Base-by-base conservation (phyloP, 1,140 invertebrate species). In the Olivierus martensii region DNA sequence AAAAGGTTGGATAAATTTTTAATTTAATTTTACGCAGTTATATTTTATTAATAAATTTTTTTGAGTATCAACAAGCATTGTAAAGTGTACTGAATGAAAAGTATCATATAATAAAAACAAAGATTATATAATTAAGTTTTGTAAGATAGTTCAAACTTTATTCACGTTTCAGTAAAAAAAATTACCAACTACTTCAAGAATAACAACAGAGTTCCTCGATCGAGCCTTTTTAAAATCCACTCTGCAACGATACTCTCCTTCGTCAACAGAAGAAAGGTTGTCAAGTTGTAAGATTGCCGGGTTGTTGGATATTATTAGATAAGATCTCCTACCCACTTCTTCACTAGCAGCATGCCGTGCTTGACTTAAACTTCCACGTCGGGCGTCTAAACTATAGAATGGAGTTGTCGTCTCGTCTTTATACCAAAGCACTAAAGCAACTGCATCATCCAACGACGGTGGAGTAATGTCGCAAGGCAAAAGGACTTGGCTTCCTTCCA, bases 171-270 rank as follows among this genome's bases (percentile, higher is more conserved):
- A 28, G 28, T 28, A 28, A 28, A n/a, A 28, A 21, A 62, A 79
- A 80, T 81, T 75, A 92, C 88, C 85, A 67, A 90, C 88, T 58
- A 91, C 85, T 59, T 85, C 86, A 59, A 92, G 77, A 67, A 87
- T 84, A 64, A 91, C 84, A 70, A 87, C 80, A 65, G 82, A 84
- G 69, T 91, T 91, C 61, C 84, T 77, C 3, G 87, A 90, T 1
- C 86, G 86, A 10, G 87, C 87, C 64, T 87, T 87, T 63, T 80
- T 80, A 68, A 90, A 92, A 67, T 91, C 88, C 4, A 91, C 87
- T 37, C 89, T 75, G 69, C 88, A 92, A 59, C 87, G 75, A 68
- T 90, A 93, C 43, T 87, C 73, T 7, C 84, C 76, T 67, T 80
- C 83, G 65, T 92, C 60, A 81, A 75, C 72, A 2, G 52, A 50